Percentiles rank a stretch among this genome's conserved stretches.
Evolutionary conservation across 2,113 vertebrate genomes (phyloP).

Genomic region (Crotalus helleri): DNA sequence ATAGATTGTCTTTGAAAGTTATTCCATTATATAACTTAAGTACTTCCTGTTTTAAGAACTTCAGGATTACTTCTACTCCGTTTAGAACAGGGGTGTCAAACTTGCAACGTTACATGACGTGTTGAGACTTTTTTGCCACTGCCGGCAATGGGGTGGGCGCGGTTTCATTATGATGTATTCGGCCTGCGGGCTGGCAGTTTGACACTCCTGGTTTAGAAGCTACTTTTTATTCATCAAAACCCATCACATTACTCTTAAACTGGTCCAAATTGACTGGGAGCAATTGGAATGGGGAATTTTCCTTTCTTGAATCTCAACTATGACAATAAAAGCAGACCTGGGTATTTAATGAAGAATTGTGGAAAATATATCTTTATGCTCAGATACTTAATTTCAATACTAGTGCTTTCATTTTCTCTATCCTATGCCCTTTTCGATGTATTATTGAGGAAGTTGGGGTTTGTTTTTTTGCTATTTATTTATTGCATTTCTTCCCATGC

Average conservation of each 20-base stretch:
- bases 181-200: no score
- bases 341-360: background rate
- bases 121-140: no score
- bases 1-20: background rate
- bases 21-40: background rate
- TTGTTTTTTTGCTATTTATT: background rate
- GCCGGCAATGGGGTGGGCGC: no score
- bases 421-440: background rate
- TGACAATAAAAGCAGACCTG: background rate
- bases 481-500: background rate
- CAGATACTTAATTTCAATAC: background rate
- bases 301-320: background rate
- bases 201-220: no score
- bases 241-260: background rate
- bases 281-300: background rate
- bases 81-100: no score
- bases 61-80: background rate
- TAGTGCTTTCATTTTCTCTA: background rate
- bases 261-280: background rate
- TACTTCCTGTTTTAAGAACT: background rate
- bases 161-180: no score
- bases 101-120: no score
- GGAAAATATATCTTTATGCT: background rate
- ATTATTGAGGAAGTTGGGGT: background rate
- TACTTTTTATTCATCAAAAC: background rate